phyloP scores from a whole-genome alignment of 2,888 invertebrate genomes.

The Leptopilina syphax region DNA sequence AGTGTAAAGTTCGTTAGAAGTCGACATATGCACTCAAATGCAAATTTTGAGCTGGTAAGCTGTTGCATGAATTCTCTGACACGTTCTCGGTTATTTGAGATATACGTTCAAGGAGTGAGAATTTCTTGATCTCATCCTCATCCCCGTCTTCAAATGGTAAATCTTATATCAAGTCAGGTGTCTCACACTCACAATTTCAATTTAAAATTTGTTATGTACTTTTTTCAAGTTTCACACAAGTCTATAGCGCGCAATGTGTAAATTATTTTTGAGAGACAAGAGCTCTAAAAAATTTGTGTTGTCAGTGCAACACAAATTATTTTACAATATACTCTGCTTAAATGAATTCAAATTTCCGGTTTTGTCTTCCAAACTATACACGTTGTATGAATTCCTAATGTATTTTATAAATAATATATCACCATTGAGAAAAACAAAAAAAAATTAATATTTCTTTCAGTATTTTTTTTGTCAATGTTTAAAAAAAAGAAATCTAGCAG shows the following conservation, averaged over 20 bases:
- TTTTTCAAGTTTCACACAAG: background rate
- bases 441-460: background rate
- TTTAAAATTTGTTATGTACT: background rate
- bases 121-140: conserved; percentile 31
- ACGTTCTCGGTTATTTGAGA: conserved; percentile 17
- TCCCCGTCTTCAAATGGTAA: background rate
- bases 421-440: background rate
- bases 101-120: conserved; percentile 24
- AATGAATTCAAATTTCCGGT: no score
- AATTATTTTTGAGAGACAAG: no score
- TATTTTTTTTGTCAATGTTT: background rate
- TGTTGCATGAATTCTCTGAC: conserved; percentile 35
- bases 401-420: no score
- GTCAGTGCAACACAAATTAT: no score
- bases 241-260: no score
- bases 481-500: background rate
- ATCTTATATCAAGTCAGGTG: background rate
- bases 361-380: no score
- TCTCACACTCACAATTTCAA: conserved; percentile 6
- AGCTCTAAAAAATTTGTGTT: no score
- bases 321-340: no score
- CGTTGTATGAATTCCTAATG: no score
- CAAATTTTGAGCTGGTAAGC: conserved; percentile 39
- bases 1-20: conserved; percentile 26
- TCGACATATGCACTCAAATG: conserved; percentile 31